Conservation (phyloP, 2,888 invertebrate species). For the Cybosia mesomella region DNA sequence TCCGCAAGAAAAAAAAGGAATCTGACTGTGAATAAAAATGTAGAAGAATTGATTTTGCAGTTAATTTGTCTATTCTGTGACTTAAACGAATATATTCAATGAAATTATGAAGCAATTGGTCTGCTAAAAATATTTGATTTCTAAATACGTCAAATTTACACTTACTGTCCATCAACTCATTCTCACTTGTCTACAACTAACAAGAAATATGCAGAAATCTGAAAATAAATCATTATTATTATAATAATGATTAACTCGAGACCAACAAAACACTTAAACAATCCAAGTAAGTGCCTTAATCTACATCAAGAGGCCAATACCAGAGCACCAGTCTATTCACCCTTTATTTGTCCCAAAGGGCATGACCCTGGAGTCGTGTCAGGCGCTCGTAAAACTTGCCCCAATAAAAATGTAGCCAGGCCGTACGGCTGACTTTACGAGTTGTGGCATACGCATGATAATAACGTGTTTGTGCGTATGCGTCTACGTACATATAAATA, state of each 20-base stretch:
- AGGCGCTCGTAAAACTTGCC: constrained; percentile 70
- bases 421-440: constrained; percentile 68
- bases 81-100: no score
- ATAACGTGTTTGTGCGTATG: constrained; percentile 54
- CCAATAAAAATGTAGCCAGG: constrained; percentile 76
- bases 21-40: no score
- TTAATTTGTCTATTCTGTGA: no score
- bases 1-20: no score
- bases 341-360: constrained; percentile 72
- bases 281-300: constrained; percentile 4
- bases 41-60: no score
- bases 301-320: not conserved
- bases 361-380: constrained; percentile 67
- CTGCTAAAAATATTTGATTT: no score
- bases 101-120: no score
- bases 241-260: not conserved
- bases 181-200: no score
- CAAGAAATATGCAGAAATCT: no score
- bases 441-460: constrained; percentile 50
- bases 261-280: not conserved
- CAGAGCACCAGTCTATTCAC: constrained; percentile 32
- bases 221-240: no score
- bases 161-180: no score
- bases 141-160: no score
- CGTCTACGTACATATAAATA: constrained; percentile 5